phyloP scores from a whole-genome alignment of 2,797 vertebrate genomes.

The Apogon hyalosoma region DNA sequence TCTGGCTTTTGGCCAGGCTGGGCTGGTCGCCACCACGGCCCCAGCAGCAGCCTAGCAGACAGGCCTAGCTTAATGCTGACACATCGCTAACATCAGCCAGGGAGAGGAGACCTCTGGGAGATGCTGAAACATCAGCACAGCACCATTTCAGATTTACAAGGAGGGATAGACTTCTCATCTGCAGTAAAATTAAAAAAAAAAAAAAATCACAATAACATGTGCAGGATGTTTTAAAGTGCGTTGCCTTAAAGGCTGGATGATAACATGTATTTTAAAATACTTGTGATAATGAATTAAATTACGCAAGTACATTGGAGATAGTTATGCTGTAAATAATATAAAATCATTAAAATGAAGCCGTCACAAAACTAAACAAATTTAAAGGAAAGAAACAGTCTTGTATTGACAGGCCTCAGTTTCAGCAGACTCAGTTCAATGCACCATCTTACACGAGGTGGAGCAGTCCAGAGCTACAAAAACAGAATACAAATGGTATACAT shows the following conservation, averaged over 20 bases:
- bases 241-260: conserved; percentile 4
- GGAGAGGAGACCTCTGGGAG: conserved; percentile 73
- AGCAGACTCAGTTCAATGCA: conserved; percentile 2
- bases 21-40: conserved; percentile 75
- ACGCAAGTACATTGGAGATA: conserved; percentile 20
- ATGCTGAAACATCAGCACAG: conserved; percentile 77
- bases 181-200: conserved; percentile 42
- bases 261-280: conserved; percentile 17
- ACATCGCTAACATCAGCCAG: conserved; percentile 80
- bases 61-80: conserved; percentile 81
- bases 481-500: neutral
- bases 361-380: neutral
- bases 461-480: neutral
- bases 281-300: neutral
- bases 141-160: conserved; percentile 69
- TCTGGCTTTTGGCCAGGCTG: conserved; percentile 75
- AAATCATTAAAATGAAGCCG: conserved; percentile 27
- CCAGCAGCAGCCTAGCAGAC: conserved; percentile 72
- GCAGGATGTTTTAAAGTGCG: conserved; percentile 21
- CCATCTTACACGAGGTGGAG: conserved; percentile 21
- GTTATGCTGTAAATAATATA: conserved; percentile 45
- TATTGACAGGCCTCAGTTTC: conserved; percentile 1
- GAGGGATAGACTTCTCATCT: conserved; percentile 56
- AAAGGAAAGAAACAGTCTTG: conserved; percentile 10
- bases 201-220: conserved; percentile 32